Conservation (phyloP, 2,888 invertebrate genomes). For the Marasmarcha lunaedactyla region DNA sequence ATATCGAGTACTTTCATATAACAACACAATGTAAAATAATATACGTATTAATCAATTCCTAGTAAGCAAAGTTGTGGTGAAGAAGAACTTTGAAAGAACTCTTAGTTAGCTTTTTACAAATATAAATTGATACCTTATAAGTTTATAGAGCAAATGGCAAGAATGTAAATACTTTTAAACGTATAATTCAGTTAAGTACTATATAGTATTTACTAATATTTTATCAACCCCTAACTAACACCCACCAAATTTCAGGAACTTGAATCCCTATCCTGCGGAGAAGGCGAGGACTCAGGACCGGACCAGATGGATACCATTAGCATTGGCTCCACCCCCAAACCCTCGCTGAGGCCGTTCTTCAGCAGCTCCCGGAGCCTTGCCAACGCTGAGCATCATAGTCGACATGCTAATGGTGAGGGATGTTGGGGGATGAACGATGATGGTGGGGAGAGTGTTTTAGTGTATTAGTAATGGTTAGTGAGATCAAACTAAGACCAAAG, state of each 20-base stretch:
- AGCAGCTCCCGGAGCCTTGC: conserved; percentile 88
- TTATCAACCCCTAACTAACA: too few species aligned
- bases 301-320: conserved; percentile 94
- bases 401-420: conserved; percentile 57
- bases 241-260: conserved; percentile 87
- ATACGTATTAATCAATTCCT: too few species aligned
- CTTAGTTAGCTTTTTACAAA: too few species aligned
- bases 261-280: conserved; percentile 90
- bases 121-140: too few species aligned
- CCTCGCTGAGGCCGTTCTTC: conserved; percentile 94
- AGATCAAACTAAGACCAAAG: too few species aligned
- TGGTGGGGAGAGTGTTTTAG: not conserved
- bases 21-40: too few species aligned
- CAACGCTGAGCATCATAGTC: conserved; percentile 57
- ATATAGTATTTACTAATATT: not conserved
- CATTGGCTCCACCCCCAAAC: conserved; percentile 96
- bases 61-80: too few species aligned
- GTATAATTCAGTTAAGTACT: not conserved
- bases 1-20: too few species aligned
- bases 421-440: not conserved
- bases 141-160: too few species aligned
- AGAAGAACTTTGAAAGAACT: too few species aligned
- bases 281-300: conserved; percentile 90
- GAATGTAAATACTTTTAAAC: not conserved
- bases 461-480: too few species aligned